Percentiles rank a stretch among this genome's conserved stretches.
These are phyloP conservation scores for Tenthredo scrophulariae DNA, from an alignment of 2,888 invertebrate genomes.

Conservation along the genomic window DNA sequence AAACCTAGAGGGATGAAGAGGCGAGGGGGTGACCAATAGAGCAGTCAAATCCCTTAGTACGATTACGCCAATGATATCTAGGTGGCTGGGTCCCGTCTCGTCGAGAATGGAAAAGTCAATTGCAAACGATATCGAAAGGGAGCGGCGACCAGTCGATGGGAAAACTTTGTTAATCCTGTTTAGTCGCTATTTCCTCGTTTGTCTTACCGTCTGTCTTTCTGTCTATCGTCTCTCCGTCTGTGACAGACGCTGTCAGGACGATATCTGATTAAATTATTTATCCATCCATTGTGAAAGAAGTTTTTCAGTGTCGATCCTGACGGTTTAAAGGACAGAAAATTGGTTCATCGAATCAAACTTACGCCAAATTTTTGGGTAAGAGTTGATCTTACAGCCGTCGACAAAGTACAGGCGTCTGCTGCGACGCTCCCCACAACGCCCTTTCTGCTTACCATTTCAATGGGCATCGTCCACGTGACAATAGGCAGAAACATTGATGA, in stretches of 20 bases:
- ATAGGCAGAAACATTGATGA: conserved; percentile 68
- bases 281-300: not conserved
- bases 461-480: conserved; percentile 61
- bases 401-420: conserved; percentile 55
- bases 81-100: conserved; percentile 22
- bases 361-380: not conserved
- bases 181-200: conserved; percentile 12
- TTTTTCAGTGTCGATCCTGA: not conserved
- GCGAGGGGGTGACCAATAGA: conserved; percentile 44
- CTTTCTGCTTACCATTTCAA: conserved; percentile 73
- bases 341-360: no score
- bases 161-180: conserved; percentile 36
- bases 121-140: conserved; percentile 30
- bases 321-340: not conserved
- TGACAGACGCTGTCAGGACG: not conserved
- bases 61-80: conserved; percentile 36
- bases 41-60: conserved; percentile 54
- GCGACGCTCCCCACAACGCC: conserved; percentile 64
- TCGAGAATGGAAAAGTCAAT: conserved; percentile 43
- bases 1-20: conserved; percentile 54
- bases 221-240: not conserved
- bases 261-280: not conserved
- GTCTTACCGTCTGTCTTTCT: not conserved
- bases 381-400: conserved; percentile 57
- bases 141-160: conserved; percentile 17